A percentile compares a stretch with the other conserved stretches of the same genome.
phyloP scores from a whole-genome alignment of 2,113 vertebrate genomes.

The Boulengeromyrus knoepffleri region DNA sequence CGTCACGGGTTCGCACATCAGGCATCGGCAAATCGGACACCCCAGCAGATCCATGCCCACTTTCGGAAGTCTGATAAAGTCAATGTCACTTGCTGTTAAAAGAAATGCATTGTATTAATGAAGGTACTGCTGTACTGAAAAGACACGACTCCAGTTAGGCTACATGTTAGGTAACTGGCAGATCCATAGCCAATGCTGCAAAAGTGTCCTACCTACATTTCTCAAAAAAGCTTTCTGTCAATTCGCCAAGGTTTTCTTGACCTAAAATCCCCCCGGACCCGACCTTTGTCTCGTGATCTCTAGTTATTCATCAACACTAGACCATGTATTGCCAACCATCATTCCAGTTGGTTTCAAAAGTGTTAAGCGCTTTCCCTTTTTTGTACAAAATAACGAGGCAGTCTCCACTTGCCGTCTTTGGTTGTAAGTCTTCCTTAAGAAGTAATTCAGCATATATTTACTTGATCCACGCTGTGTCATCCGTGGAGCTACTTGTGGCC shows the following conservation, averaged over 20 bases:
- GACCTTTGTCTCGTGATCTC: not conserved
- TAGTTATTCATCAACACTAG: not conserved
- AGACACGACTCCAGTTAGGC: not conserved
- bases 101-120: not conserved
- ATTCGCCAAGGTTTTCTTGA: not conserved
- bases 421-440: not conserved
- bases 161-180: not conserved
- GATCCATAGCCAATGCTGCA: not conserved
- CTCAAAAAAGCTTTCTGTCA: not conserved
- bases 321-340: not conserved
- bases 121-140: not conserved
- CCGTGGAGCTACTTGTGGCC: not conserved
- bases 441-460: not conserved
- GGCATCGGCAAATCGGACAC: slow-evolving; percentile 66
- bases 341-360: slow-evolving; percentile 21
- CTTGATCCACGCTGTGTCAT: not conserved
- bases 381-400: slow-evolving; percentile 18
- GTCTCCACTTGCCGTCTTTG: not conserved
- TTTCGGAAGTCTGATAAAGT: not conserved
- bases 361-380: slow-evolving; percentile 25
- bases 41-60: slow-evolving; percentile 62
- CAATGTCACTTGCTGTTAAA: not conserved
- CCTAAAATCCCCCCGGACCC: not conserved
- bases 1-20: slow-evolving; percentile 73
- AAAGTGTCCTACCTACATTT: not conserved